Evolutionary conservation across 2,797 vertebrate genomes (phyloP), one percentile per base, ranked within the genome.

Genomic region (Selene dorsalis): DNA sequence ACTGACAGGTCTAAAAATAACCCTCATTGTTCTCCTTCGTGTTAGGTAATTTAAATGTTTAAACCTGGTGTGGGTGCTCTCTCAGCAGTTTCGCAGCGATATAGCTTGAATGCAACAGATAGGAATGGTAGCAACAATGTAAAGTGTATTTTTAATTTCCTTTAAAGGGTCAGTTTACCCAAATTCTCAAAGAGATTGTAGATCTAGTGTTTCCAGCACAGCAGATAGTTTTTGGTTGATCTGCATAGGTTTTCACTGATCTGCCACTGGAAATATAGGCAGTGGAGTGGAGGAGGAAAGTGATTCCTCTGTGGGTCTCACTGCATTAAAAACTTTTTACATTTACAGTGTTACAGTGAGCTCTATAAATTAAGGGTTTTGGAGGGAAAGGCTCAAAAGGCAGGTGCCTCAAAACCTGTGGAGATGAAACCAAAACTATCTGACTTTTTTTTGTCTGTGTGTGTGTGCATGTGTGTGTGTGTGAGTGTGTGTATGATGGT

Each of bases 111-210:
- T 69, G 2, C 47, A 65, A 75, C 3, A 13, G 39, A 61, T 4
- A 53, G 53, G n/a, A 66, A 28, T 47, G 41, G 13, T 43, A 41
- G 30, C 59, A 56, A 47, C 43, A 41, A 66, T 68, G 18, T 35
- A 58, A 63, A 35, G 4, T 3, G 4, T 67, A 0, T 41, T 71
- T 69, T 7, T 3, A 6, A 62, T 6, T 71, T 69, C 5, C 35
- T 57, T 56, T 35, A 14, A 68, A 52, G 24, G n/a, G 30, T 63
- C 22, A 62, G 6, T 58, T 73, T 14, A 69, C 12, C 38, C 55
- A 59, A 41, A 60, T 43, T 26, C 41, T 11, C 6, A 59, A 24
- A 26, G 22, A 53, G 13, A 13, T 45, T 50, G 39, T 22, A 9
- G 14, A n/a, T 71, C 26, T 20, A 35, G 12, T 70, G 17, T 6